Evolutionary conservation across 2,888 invertebrate genomes (phyloP).

Genomic region (Campoletis raptor): DNA sequence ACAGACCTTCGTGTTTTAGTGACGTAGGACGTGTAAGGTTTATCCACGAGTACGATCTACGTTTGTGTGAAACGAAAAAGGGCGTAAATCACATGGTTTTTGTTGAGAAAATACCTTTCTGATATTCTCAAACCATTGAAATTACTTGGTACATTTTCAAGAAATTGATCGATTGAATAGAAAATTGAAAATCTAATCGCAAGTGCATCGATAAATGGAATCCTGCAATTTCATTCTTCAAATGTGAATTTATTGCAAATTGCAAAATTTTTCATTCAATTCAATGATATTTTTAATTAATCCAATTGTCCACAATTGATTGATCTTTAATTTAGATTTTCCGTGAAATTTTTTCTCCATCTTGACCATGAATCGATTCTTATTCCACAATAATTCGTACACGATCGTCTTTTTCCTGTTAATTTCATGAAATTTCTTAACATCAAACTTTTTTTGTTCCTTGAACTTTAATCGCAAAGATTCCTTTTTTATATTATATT

Average conservation of each 20-base stretch:
- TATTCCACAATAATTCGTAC: not conserved
- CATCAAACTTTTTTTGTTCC: not conserved
- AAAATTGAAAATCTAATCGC: not conserved
- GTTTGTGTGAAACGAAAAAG: not conserved
- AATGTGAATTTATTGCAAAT: not conserved
- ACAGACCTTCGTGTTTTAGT: constrained; percentile 29
- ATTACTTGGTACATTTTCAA: not conserved
- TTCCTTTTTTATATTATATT: not conserved
- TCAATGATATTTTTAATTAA: not conserved
- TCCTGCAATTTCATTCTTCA: not conserved
- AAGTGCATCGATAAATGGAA: not conserved
- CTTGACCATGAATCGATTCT: not conserved
- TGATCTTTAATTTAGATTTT: not conserved
- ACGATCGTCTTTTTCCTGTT: not conserved
- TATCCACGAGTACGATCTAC: not conserved
- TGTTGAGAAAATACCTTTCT: not conserved
- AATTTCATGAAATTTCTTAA: not conserved
- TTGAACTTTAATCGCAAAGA: not conserved
- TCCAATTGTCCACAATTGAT: not conserved
- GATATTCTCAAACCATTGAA: not conserved
- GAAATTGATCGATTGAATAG: constrained; percentile 10
- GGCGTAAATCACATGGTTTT: not conserved
- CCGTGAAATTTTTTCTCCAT: not conserved
- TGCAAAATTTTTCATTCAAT: not conserved
- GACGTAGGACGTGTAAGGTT: constrained; percentile 24